A percentile compares a stretch with the other conserved stretches of the same genome.
phyloP scores from a whole-genome alignment of 2,888 invertebrate genomes.

The Acleris literana region DNA sequence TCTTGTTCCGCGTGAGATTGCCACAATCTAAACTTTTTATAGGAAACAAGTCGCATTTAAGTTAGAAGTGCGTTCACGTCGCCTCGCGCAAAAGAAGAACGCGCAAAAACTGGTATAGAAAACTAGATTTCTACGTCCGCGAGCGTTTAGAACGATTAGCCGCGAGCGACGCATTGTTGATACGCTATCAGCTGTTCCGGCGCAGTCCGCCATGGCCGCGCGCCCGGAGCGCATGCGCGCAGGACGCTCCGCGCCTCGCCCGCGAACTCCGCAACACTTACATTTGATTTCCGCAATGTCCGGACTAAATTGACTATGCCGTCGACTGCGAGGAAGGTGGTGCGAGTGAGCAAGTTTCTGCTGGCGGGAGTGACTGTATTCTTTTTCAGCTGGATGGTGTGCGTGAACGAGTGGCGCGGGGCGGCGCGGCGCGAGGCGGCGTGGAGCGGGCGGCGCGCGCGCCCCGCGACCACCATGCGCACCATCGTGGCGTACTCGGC shows the following conservation, averaged over 20 bases:
- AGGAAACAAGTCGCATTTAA: slow-evolving; percentile 57
- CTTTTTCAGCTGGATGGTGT: slow-evolving; percentile 75
- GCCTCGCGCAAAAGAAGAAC: slow-evolving; percentile 54
- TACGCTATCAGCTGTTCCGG: slow-evolving; percentile 79
- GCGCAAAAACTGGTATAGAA: slow-evolving; percentile 70
- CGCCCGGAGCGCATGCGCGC: slow-evolving; percentile 74
- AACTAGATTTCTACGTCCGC: slow-evolving; percentile 76
- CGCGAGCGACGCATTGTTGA: slow-evolving; percentile 75
- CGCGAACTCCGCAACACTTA: slow-evolving; percentile 41
- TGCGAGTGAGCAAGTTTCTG: slow-evolving; percentile 67
- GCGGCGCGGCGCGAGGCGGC: slow-evolving; percentile 57
- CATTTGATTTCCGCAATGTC: slow-evolving; percentile 46
- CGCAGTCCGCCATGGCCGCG: slow-evolving; percentile 79
- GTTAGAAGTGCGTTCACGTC: slow-evolving; percentile 57
- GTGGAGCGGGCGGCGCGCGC: slow-evolving; percentile 38
- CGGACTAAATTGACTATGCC: slow-evolving; percentile 51
- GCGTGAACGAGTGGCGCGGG: slow-evolving; percentile 72
- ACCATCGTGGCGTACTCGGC: slow-evolving; percentile 86
- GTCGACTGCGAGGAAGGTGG: slow-evolving; percentile 61
- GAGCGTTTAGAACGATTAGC: slow-evolving; percentile 76
- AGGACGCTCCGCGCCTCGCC: slow-evolving; percentile 50
- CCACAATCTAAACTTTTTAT: slow-evolving; percentile 64
- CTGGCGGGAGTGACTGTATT: slow-evolving; percentile 71
- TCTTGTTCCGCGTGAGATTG: slow-evolving; percentile 71
- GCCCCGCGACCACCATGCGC: slow-evolving; percentile 69